These are phyloP conservation scores for Gorsachius magnificus DNA, from an alignment of 2,797 vertebrate genomes.

Conservation along the genomic window DNA sequence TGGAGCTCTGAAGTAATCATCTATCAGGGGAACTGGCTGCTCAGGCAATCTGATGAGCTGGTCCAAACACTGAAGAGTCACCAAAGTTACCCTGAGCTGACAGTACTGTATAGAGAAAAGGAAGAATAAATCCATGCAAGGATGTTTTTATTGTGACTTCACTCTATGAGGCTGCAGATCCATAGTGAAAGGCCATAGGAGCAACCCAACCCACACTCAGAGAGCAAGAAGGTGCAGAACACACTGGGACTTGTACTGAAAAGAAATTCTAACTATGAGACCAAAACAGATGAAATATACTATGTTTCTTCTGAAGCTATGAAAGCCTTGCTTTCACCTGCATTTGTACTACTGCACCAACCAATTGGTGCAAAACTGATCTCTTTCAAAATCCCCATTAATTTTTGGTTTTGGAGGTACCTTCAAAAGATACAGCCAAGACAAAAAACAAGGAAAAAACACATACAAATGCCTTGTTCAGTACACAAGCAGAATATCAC, in stretches of 20 bases:
- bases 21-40: neutral
- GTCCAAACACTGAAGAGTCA: neutral
- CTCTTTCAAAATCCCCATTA: neutral
- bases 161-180: neutral
- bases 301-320: neutral
- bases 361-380: accelerated
- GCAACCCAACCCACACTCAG: accelerated
- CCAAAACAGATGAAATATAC: neutral
- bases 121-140: neutral
- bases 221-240: accelerated
- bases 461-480: neutral
- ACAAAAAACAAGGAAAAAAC: neutral
- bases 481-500: neutral
- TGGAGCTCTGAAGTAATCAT: neutral
- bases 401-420: neutral
- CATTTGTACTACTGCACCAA: neutral
- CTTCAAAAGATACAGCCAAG: neutral
- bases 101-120: neutral
- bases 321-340: neutral
- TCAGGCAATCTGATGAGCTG: accelerated
- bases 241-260: neutral
- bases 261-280: neutral
- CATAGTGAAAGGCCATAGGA: neutral
- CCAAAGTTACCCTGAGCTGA: neutral
- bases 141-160: neutral